phyloP scores from a whole-genome alignment of 2,113 vertebrate species.

The Illadopsis cleaveri region DNA sequence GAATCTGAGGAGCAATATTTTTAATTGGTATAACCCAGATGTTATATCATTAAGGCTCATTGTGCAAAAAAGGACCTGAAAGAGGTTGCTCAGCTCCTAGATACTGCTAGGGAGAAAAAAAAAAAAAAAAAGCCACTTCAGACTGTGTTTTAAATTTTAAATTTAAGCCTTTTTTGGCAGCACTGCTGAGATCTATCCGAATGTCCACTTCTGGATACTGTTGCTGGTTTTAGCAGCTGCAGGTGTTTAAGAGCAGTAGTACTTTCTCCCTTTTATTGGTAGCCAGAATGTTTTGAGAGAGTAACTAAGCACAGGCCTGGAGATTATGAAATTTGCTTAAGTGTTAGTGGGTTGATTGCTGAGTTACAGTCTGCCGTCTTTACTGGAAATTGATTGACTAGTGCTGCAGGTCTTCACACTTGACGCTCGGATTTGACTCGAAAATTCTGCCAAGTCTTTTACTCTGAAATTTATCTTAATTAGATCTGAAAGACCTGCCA shows the following conservation, averaged over 20 bases:
- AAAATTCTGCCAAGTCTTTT: conserved; percentile 96
- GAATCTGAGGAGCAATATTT: not conserved
- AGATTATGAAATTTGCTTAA: conserved; percentile 98
- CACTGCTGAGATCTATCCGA: not conserved
- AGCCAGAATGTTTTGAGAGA: conserved; percentile 67
- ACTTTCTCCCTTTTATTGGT: conserved; percentile 19
- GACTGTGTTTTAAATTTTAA: not conserved
- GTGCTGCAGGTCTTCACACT: conserved; percentile 92
- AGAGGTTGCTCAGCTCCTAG: not conserved
- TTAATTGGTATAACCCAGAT: not conserved
- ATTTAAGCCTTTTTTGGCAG: not conserved
- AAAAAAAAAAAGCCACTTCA: not conserved
- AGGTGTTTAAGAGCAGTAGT: conserved; percentile 4
- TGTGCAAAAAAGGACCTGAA: not conserved
- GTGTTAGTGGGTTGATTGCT: conserved; percentile 96
- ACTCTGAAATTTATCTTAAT: conserved; percentile 99
- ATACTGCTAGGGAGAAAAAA: not conserved
- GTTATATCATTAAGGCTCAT: not conserved
- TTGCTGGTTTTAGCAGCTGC: not conserved
- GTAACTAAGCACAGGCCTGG: conserved; percentile 84
- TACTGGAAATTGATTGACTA: conserved; percentile 94
- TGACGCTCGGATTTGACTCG: conserved; percentile 91
- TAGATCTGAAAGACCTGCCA: conserved; percentile 99
- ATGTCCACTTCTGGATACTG: conserved; percentile 17
- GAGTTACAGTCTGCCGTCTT: conserved; percentile 79